Conservation (phyloP, 2,888 invertebrate genomes). For the Trissoscelio sp. region DNA sequence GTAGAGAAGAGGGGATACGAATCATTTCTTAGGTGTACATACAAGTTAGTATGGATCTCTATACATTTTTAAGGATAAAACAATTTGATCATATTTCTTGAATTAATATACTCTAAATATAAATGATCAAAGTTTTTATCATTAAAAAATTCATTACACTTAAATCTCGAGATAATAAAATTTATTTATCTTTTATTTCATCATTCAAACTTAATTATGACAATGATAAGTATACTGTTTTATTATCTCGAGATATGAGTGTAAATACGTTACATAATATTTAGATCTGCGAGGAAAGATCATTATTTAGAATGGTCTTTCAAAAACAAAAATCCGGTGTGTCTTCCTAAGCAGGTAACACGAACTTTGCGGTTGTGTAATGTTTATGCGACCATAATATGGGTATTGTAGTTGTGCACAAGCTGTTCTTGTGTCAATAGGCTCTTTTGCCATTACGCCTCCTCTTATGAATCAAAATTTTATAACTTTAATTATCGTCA, state of each 20-base stretch:
- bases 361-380: constrained; percentile 15
- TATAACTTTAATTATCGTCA: neutral
- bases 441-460: constrained; percentile 15
- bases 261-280: constrained; percentile 7
- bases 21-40: neutral
- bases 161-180: too few relatives aligned
- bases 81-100: constrained; percentile 4
- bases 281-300: neutral
- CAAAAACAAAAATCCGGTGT: constrained; percentile 47
- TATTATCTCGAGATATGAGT: too few relatives aligned
- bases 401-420: neutral
- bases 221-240: too few relatives aligned
- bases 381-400: neutral
- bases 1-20: neutral
- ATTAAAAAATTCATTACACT: too few relatives aligned
- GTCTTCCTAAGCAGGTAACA: constrained; percentile 41
- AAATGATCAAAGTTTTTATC: neutral
- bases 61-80: neutral
- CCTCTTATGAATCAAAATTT: constrained; percentile 16
- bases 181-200: too few relatives aligned
- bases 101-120: too few relatives aligned
- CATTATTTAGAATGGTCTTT: neutral
- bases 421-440: neutral
- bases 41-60: constrained; percentile 38
- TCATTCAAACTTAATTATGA: too few relatives aligned